Conservation (phyloP, 1,140 invertebrate genomes). For the Daktulosphaira vitifoliae region DNA sequence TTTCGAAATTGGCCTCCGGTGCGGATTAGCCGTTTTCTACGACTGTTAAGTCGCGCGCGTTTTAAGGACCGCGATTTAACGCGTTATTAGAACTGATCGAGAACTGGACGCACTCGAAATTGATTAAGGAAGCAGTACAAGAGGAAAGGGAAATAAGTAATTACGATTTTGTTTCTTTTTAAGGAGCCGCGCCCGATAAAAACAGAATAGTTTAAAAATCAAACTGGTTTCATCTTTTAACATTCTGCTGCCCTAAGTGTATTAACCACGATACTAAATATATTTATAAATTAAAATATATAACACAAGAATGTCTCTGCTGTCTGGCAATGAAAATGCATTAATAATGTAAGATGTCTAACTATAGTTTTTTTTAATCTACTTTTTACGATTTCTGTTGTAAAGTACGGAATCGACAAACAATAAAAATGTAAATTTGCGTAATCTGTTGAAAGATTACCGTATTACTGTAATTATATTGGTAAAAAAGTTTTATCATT, state of each 20-base stretch:
- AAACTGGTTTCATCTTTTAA: constrained; percentile 29
- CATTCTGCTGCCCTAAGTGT: neutral
- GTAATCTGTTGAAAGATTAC: no score
- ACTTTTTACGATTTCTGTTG: no score
- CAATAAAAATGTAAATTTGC: no score
- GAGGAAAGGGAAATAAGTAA: constrained; percentile 27
- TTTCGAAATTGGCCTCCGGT: constrained; percentile 33
- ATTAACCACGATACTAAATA: neutral
- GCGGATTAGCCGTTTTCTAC: constrained; percentile 26
- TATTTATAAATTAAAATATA: no score
- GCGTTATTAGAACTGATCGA: constrained; percentile 21
- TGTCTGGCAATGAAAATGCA: no score
- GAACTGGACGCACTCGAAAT: constrained; percentile 1
- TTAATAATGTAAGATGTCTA: no score
- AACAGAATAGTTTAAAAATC: constrained; percentile 23
- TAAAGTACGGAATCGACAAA: no score
- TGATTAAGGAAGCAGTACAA: neutral
- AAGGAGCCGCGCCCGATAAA: neutral
- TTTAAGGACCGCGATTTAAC: constrained; percentile 29
- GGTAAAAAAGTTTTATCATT: no score
- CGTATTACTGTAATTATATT: no score
- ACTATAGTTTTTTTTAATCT: no score
- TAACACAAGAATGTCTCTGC: no score
- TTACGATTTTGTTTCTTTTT: constrained; percentile 7
- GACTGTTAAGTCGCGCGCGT: no score